These are phyloP conservation scores for human DNA, from an alignment of 2,113 vertebrate genomes.

Conservation along the genomic window DNA sequence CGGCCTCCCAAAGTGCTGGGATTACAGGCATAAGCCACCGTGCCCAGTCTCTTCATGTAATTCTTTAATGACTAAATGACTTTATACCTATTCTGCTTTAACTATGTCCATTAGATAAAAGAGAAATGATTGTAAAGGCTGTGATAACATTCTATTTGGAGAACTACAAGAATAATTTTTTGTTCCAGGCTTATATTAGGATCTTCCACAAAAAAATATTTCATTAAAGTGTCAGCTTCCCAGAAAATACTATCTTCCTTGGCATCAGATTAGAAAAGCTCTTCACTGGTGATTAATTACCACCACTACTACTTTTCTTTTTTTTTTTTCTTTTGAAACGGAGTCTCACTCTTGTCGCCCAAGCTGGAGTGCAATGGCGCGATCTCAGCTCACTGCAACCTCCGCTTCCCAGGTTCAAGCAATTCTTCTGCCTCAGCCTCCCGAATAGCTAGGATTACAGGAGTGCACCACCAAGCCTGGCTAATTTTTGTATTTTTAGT, in stretches of 20 bases:
- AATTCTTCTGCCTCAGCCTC: no score
- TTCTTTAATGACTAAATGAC: neutral
- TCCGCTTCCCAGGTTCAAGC: no score
- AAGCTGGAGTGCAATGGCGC: no score
- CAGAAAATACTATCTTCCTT: neutral
- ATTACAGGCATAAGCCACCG: no score
- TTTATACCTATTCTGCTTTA: slow-evolving; percentile 15
- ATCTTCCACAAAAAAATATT: neutral
- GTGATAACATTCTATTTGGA: slow-evolving; percentile 16
- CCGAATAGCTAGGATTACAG: no score
- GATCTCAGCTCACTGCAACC: no score
- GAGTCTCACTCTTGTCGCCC: no score
- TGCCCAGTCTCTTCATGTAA: neutral
- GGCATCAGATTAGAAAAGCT: neutral
- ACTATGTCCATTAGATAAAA: neutral
- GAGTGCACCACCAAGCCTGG: no score
- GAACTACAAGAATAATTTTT: slow-evolving; percentile 18
- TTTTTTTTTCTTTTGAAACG: no score
- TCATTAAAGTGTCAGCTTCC: neutral
- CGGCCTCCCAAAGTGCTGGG: no score
- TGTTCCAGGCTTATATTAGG: neutral
- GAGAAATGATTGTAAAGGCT: slow-evolving; percentile 9
- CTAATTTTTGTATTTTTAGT: no score
- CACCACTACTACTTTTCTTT: neutral
- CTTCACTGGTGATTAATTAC: neutral